Evolutionary conservation across 2,888 invertebrate species (phyloP).

Genomic region (Strigamia maritima): DNA sequence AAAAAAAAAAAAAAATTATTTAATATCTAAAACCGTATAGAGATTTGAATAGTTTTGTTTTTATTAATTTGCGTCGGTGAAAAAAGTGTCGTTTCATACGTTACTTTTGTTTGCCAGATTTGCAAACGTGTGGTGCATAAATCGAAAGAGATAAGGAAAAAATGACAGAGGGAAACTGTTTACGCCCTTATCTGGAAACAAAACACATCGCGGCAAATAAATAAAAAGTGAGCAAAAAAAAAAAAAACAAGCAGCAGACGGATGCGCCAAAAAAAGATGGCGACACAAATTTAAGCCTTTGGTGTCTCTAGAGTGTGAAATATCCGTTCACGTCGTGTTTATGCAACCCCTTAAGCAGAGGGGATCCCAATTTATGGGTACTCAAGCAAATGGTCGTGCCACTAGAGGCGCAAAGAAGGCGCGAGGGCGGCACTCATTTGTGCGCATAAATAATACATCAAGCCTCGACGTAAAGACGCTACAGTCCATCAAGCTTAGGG

Average conservation of each 20-base stretch:
- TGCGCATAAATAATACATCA: constrained; percentile 4
- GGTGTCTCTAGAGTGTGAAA: background rate
- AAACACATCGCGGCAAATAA: background rate
- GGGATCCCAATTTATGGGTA: constrained; percentile 25
- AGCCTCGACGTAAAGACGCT: background rate
- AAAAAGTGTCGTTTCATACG: background rate
- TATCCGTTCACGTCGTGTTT: background rate
- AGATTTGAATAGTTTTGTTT: too few species aligned
- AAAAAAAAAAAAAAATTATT: too few species aligned
- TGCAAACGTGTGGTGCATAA: background rate
- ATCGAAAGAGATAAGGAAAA: background rate
- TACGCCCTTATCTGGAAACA: background rate
- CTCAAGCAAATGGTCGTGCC: constrained; percentile 10
- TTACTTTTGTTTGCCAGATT: background rate
- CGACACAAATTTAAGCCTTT: background rate
- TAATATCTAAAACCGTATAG: too few species aligned
- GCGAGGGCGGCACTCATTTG: background rate
- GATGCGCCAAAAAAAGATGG: background rate
- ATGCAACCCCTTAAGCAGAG: background rate
- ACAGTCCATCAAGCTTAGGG: background rate
- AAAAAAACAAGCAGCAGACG: background rate
- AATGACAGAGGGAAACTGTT: constrained; percentile 4
- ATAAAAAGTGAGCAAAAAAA: background rate
- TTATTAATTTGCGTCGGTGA: too few species aligned
- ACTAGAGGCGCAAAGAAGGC: background rate